Evolutionary conservation across 2,888 invertebrate species (phyloP), one percentile per base, ranked within the genome.

Genomic region (Clanis bilineata): DNA sequence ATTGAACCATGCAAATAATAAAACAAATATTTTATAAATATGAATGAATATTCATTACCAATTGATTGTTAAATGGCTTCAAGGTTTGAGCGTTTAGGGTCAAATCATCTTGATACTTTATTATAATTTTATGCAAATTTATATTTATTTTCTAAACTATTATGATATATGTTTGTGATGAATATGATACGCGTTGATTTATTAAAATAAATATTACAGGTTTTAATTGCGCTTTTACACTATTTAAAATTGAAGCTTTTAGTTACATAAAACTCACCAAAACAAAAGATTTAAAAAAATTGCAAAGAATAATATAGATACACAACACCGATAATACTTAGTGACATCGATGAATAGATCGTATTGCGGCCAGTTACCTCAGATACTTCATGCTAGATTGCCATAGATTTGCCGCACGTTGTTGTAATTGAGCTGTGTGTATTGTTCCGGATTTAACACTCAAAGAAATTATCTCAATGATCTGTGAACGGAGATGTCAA

Each of bases 1-100:
- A 77, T 66, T 62, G 75, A 75, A 69, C 68, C 72, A 73, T 69
- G 73, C 38, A 39, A 45, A 39, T 57, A 22, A 22, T 51, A 58
- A 58, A 58, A 51, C 18, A 47, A 28, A 28, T 51, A 28, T 28
- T 41, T 41, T 36, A 23, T 43, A 32, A 51, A 51, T 9, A 28
- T 25, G 9, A 22, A 47, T 58, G 23, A 36, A 58, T 58, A 39
- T 58, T 58, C n/a, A 41, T 58, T 25, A 21, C 18, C 25, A 38
- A 39, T 51, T 7, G 25, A 18, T 25, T 22, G 41, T 58, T 51
- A 38, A 47, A 23, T 51, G 18, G 18, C 39, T 15, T 58, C 47
- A 39, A 25, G 21, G 58, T 36, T 44, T 47, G 28, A 32, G 15
- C 9, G 10, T 10, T 28, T 28, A 28, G 32, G 32, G 32, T 51